Evolutionary conservation across 2,888 invertebrate genomes (phyloP).

Genomic region (Crepidodera aurea): DNA sequence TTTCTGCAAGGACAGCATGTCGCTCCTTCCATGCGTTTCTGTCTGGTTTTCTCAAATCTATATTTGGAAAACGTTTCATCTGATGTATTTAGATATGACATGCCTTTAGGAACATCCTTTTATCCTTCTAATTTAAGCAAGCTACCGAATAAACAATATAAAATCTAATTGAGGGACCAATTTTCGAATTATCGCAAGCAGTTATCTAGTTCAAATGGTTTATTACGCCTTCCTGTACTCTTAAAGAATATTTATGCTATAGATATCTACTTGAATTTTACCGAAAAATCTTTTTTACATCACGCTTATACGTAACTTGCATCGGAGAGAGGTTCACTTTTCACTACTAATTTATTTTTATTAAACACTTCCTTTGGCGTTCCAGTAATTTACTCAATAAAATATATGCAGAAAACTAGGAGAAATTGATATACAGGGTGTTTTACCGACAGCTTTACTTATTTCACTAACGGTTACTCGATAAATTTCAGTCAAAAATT

Average conservation of each 20-base stretch:
- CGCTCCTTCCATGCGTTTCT: no score
- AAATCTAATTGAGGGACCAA: slow-evolving; percentile 6
- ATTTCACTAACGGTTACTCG: no score
- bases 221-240: slow-evolving; percentile 3
- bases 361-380: slow-evolving; percentile 55
- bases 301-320: background rate
- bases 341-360: slow-evolving; percentile 56
- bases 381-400: slow-evolving; percentile 36
- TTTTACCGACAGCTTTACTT: background rate
- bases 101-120: slow-evolving; percentile 14
- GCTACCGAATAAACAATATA: slow-evolving; percentile 9
- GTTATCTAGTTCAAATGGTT: background rate
- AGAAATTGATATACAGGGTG: background rate
- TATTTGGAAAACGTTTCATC: no score
- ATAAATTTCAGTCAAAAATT: no score
- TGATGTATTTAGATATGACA: no score
- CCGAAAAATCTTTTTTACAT: background rate
- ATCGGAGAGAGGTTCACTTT: slow-evolving; percentile 44
- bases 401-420: slow-evolving; percentile 36
- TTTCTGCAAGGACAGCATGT: no score
- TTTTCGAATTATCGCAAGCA: slow-evolving; percentile 10
- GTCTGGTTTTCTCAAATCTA: no score
- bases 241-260: background rate
- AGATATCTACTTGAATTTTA: background rate
- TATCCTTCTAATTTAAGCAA: slow-evolving; percentile 6